Evolutionary conservation across 1,140 invertebrate genomes (phyloP).

Genomic region (Ostrea denselamellosa): DNA sequence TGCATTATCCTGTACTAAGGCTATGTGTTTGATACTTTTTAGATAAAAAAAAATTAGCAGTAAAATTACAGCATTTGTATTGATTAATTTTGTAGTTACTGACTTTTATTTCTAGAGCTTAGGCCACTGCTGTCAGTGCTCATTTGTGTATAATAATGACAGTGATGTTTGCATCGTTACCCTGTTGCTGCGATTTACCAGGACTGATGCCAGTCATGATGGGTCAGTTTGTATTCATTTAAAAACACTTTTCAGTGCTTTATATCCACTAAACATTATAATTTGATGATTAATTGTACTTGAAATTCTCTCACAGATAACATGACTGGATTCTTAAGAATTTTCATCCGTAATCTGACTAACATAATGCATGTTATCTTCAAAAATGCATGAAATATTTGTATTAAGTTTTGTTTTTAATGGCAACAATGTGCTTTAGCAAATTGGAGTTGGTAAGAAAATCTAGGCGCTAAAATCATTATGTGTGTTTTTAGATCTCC

Average conservation of each 20-base stretch:
- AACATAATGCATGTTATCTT: too few species aligned
- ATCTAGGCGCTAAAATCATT: not conserved
- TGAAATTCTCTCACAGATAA: too few species aligned
- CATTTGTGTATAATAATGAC: constrained; percentile 66
- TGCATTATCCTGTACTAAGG: too few species aligned
- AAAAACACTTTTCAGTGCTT: not conserved
- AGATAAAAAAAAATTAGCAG: too few species aligned
- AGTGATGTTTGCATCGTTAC: constrained; percentile 64
- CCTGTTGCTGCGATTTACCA: constrained; percentile 66
- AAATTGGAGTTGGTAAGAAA: too few species aligned
- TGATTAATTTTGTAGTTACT: not conserved
- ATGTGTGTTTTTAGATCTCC: constrained; percentile 41
- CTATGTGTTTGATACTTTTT: too few species aligned
- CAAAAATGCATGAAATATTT: too few species aligned
- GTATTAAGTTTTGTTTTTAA: too few species aligned
- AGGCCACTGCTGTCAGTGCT: constrained; percentile 70
- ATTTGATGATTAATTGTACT: not conserved
- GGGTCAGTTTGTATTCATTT: constrained; percentile 34
- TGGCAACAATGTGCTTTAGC: too few species aligned
- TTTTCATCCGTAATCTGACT: too few species aligned
- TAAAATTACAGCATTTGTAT: too few species aligned
- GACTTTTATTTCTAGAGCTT: constrained; percentile 62
- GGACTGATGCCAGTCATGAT: not conserved
- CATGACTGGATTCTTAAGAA: too few species aligned
- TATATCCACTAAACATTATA: not conserved